Evolutionary conservation across 2,113 vertebrate genomes (phyloP), one percentile per base, ranked within the genome.

Genomic region (Diphyllodes magnificus): DNA sequence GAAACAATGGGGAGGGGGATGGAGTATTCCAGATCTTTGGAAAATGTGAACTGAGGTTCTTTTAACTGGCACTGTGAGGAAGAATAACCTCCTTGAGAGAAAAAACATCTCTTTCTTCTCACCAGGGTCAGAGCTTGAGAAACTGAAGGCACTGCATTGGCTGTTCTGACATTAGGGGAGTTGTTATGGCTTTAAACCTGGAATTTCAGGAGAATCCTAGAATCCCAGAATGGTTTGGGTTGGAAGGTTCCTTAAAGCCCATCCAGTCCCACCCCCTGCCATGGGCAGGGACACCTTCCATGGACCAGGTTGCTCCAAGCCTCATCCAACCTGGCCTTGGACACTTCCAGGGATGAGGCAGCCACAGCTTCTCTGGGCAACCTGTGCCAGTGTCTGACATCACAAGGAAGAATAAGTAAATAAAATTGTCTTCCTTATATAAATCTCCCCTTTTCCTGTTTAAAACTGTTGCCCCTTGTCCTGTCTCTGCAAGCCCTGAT

Each of bases 251-350:
- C 39, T 53, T 61, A 61, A 54, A 40, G 21, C 4, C 6, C 24
- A 54, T 54, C 39, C 14, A 18, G 0, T 59, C 5, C 19, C 47
- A 31, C 11, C 5, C 35, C n/a, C 14, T 47, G 20, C 47, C 47
- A 8, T 6, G 21, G 27, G 20, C 45, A 75, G 14, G 39, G 61
- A 31, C 39, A 68, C 54, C 8, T 82, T 16, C n/a, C 35, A 39
- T 39, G 39, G 39, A 39, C 39, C 39, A 60, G 7, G 11, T 0
- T 60, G 45, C 40, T 61, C 40, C 63, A 90, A 61, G 20, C n/a
- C 28, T 3, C 0, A 0, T 60, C 16, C 45, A 66, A 0, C n/a
- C 40, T 54, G 47, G 31, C 47, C 35, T 69, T 1, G 40, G 7
- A 33, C 25, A 20, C 35, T 61, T 13, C 5, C 5, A 6, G 22